These are phyloP conservation scores for Percopsis omiscomaycus DNA, from an alignment of 2,797 vertebrate genomes.

Conservation along the genomic window DNA sequence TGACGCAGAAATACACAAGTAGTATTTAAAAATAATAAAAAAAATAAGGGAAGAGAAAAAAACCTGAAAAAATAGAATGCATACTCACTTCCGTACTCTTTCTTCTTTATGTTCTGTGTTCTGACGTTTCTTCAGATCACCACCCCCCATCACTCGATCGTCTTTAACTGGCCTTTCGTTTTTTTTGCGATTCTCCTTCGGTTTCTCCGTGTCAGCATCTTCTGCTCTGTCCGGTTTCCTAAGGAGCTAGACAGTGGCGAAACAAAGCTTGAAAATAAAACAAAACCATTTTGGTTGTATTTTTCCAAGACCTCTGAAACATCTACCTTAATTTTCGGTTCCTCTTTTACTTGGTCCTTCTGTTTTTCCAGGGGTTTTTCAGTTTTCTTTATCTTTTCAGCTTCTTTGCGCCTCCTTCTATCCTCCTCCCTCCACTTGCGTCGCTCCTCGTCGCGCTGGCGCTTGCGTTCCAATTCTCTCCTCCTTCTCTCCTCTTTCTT, in stretches of 20 bases:
- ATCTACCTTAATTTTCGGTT: constrained; percentile 96
- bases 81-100: constrained; percentile 84
- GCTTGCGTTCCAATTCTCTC: constrained; percentile 94
- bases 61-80: neutral
- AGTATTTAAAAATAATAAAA: neutral
- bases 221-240: constrained; percentile 92
- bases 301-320: neutral
- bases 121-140: constrained; percentile 81
- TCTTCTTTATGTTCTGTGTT: constrained; percentile 89
- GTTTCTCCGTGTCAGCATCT: constrained; percentile 85
- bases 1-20: constrained; percentile 5
- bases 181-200: constrained; percentile 90
- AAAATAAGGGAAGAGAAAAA: neutral
- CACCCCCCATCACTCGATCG: constrained; percentile 76
- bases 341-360: constrained; percentile 89
- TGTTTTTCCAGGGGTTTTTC: constrained; percentile 87
- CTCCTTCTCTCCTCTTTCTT: constrained; percentile 95
- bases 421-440: constrained; percentile 98
- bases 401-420: constrained; percentile 92
- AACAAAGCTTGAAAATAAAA: constrained; percentile 5
- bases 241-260: constrained; percentile 84
- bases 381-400: constrained; percentile 90
- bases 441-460: constrained; percentile 93
- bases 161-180: constrained; percentile 87
- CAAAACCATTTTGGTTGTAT: neutral